Conservation (phyloP, 2,797 vertebrate genomes). For the Spatula clypeata region DNA sequence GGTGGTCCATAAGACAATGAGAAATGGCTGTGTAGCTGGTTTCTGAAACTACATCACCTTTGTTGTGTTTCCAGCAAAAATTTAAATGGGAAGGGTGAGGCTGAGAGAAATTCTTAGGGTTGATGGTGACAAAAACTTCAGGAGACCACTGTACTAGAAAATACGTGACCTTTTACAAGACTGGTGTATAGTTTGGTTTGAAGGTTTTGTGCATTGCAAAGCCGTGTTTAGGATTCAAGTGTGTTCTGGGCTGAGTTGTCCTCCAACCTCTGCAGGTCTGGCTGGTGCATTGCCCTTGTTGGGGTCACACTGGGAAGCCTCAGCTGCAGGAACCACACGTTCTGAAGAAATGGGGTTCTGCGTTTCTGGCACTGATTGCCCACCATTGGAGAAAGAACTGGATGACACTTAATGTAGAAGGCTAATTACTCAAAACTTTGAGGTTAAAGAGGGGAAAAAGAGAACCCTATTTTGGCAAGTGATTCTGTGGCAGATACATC, state of each 20-base stretch:
- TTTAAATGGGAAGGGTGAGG: neutral
- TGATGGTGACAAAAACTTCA: neutral
- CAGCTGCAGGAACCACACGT: neutral
- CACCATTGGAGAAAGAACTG: neutral
- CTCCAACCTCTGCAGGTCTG: neutral
- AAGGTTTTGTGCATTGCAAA: neutral
- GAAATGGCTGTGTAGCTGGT: constrained; percentile 39
- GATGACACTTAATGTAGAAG: neutral
- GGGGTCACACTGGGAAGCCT: rapidly evolving
- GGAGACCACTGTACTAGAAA: neutral
- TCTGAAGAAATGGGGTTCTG: neutral
- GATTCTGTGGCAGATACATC: neutral
- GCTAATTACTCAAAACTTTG: constrained; percentile 33
- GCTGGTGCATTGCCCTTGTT: neutral
- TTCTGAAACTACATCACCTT: constrained; percentile 39
- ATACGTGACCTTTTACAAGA: neutral
- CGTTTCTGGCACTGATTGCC: constrained; percentile 26
- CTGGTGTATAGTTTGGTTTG: neutral
- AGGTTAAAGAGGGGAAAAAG: neutral
- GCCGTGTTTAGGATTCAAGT: neutral
- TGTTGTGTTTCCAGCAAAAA: constrained; percentile 58
- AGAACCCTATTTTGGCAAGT: constrained; percentile 22
- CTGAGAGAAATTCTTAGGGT: neutral
- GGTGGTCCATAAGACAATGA: constrained; percentile 49
- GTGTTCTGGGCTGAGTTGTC: neutral